Evolutionary conservation across 2,797 vertebrate species (phyloP).

Genomic region (Antrozous pallidus): DNA sequence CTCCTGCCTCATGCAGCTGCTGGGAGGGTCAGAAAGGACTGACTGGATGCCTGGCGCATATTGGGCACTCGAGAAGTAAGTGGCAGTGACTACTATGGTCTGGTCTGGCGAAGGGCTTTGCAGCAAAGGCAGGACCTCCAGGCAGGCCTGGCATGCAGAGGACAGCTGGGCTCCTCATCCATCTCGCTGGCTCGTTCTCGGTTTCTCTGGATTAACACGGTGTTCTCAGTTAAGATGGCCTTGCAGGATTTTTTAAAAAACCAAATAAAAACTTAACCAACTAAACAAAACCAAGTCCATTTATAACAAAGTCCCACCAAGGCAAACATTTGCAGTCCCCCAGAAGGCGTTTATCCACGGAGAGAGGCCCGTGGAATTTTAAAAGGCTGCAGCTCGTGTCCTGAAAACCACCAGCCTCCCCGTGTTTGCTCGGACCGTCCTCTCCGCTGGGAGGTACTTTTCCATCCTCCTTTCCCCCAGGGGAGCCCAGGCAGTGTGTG

Average conservation of each 20-base stretch:
- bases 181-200: background rate
- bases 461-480: background rate
- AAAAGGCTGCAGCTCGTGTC: background rate
- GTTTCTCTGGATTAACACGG: background rate
- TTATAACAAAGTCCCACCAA: conserved; percentile 7
- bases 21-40: background rate
- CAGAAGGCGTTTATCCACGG: background rate
- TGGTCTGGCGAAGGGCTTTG: background rate
- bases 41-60: rapidly evolving
- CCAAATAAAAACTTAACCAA: conserved; percentile 36
- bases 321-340: background rate
- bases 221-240: background rate
- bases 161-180: rapidly evolving
- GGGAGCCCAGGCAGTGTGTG: background rate
- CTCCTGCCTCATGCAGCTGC: background rate
- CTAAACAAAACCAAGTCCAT: conserved; percentile 37
- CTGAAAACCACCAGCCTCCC: background rate
- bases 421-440: background rate
- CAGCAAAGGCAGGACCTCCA: background rate
- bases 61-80: background rate
- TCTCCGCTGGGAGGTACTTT: background rate
- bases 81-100: rapidly evolving
- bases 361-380: background rate
- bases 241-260: background rate
- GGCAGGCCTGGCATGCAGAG: rapidly evolving